A percentile compares a stretch with the other conserved stretches of the same genome.
These are phyloP conservation scores for Apteryx mantelli DNA, from an alignment of 2,113 vertebrate species.

Conservation along the genomic window DNA sequence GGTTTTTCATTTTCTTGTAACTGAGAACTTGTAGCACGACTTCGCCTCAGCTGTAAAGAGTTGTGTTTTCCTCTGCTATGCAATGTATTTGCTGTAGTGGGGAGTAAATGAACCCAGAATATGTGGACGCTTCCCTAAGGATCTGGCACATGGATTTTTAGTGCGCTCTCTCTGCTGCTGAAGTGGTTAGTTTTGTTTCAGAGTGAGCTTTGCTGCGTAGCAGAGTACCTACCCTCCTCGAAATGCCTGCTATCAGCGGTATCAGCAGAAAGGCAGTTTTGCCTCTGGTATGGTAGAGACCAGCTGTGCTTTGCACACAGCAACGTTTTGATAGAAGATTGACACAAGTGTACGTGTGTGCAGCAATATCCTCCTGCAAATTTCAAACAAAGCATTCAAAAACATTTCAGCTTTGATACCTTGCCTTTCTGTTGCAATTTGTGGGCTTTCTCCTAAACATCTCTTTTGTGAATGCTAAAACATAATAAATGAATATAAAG, in stretches of 20 bases:
- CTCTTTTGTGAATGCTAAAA: not conserved
- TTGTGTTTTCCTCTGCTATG: not conserved
- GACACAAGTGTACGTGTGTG: not conserved
- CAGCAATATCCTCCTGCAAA: not conserved
- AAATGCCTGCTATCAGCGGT: not conserved
- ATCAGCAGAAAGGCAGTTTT: not conserved
- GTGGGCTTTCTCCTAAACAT: not conserved
- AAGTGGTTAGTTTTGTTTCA: not conserved
- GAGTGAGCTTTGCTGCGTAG: not conserved
- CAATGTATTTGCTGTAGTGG: accelerated
- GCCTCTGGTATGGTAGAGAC: not conserved
- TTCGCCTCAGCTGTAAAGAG: not conserved
- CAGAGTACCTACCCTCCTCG: not conserved
- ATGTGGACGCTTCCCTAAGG: not conserved
- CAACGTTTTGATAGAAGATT: not conserved
- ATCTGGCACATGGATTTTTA: not conserved
- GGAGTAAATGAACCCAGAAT: not conserved
- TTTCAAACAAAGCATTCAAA: not conserved
- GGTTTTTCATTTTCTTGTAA: not conserved
- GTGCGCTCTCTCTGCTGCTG: not conserved
- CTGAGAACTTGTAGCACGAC: not conserved
- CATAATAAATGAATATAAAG: not conserved
- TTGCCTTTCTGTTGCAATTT: not conserved
- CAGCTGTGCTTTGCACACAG: not conserved
- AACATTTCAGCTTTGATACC: not conserved